A percentile compares a stretch with the other conserved stretches of the same genome.
These are phyloP conservation scores for Cephus rjabovi DNA, from an alignment of 2,888 invertebrate genomes.

Conservation along the genomic window DNA sequence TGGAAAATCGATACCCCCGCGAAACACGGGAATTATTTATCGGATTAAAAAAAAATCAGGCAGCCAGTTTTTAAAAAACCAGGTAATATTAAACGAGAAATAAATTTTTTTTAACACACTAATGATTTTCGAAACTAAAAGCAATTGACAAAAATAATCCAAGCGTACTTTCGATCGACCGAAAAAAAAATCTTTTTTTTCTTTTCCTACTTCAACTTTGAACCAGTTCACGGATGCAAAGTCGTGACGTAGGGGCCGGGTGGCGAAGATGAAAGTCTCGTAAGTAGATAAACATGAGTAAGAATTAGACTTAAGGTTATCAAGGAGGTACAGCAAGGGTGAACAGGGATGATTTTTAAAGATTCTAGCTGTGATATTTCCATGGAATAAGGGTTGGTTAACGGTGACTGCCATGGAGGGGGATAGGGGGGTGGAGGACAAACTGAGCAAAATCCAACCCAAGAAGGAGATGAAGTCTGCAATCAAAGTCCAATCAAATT, in stretches of 20 bases:
- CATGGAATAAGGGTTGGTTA: not conserved
- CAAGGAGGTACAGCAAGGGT: not conserved
- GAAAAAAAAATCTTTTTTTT: not conserved
- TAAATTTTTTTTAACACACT: not conserved
- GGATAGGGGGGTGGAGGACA: not conserved
- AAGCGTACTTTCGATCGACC: not conserved
- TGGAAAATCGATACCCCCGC: not conserved
- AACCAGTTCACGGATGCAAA: not conserved
- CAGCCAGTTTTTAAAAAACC: not conserved
- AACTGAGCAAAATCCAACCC: constrained; percentile 13
- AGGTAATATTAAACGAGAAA: not conserved
- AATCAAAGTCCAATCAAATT: constrained; percentile 51
- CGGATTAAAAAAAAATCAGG: not conserved
- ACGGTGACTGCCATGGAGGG: not conserved
- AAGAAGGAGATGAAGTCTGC: constrained; percentile 34
- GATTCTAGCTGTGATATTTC: not conserved
- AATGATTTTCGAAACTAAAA: not conserved
- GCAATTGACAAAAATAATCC: not conserved
- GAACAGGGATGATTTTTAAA: not conserved
- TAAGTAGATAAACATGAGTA: not conserved
- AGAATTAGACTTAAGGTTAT: not conserved
- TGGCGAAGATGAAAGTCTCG: not conserved
- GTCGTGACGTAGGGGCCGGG: not conserved
- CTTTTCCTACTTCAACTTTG: not conserved
- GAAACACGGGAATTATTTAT: not conserved